Base-by-base conservation (phyloP, 1,140 invertebrate species). In the Diprion similis region DNA sequence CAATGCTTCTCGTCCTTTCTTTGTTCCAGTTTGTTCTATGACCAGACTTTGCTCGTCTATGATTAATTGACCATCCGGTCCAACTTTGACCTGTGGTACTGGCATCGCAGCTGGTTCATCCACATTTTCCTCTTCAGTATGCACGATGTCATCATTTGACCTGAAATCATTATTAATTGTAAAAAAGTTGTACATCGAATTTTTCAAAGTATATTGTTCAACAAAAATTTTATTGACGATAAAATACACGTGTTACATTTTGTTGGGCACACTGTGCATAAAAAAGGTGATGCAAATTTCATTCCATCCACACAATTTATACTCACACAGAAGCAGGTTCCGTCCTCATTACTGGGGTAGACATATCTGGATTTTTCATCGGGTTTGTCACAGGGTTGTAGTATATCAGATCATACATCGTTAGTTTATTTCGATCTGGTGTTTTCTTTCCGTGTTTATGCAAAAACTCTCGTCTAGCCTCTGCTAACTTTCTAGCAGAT, bases 321-420 rank as follows among this genome's bases (percentile, higher is more conserved):
- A 90, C 90, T 90, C 77, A 91, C 90, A 87, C 81, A 19, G 85
- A 86, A 15, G 86, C 81, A 24, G 75, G 72, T 37, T 72, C 66
- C 72, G 73, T 75, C 78, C 47, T 82, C 47, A 59, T 17, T 75
- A 73, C n/a, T 74, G 71, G 69, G 18, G 74, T 70, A 65, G 79
- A 78, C 24, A 72, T 73, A 17, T 79, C 79, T 37, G 68, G 76
- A 73, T 77, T 78, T 78, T 87, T 88, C 91, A 93, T 92, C 4
- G 92, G 92, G 88, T 94, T 95, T 19, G 89, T 91, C 1, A 86
- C 83, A 4, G 96, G 96, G 87, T 97, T 97, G 84, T 95, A 97
- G 86, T 94, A 96, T 78, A 97, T 96, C 66, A 97, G 90, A 89
- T 97, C 96, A 78, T 94, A 94, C 95, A 97, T 97, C 64, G 93